Evolutionary conservation across 2,888 invertebrate species (phyloP), one percentile per base, ranked within the genome.

Genomic region (Tachystola acroxantha): DNA sequence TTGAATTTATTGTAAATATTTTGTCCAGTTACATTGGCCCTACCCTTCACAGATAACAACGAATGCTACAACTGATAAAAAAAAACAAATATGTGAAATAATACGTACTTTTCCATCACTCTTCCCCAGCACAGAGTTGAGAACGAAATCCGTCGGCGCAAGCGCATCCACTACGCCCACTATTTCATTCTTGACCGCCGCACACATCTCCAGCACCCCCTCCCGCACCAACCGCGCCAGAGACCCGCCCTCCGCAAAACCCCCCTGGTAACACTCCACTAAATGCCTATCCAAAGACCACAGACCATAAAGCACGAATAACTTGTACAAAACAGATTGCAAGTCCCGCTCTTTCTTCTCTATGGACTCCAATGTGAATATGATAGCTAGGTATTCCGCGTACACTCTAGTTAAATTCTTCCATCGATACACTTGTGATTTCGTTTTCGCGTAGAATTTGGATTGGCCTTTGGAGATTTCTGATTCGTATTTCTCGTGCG

Each of bases 101-200:
- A 39, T 37, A 59, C 74, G 74, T 58, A 94, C 94, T 84, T 92
- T 89, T 45, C 97, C 97, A 84, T 97, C 94, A 16, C 96, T 92
- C 60, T 88, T 90, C 34, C 95, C 97, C 10, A 97, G 88, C 22
- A 94, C 92, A 0, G 97, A 97, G 75, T 96, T 94, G 9, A 97
- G 84, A 22, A 96, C 91, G 67, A 94, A 96, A 79, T 97, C 97
- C 0, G 97, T 94, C 1, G 96, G 96, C 2, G 97, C 94, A 14
- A 97, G 86, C 16, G 93, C 93, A 69, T 98, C 97, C 2, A 93
- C 94, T 2, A 97, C 89, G 1, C 91, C 80, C 0, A 97, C 91
- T 0, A 93, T 89, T 25, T 96, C 93, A 7, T 90, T 87, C 73
- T 94, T 94, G n/a, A 96, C 57, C 10, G 88, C 86, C 0, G 64